Evolutionary conservation across 2,888 invertebrate species (phyloP), one percentile per base, ranked within the genome.

Genomic region (Agrilus mali): DNA sequence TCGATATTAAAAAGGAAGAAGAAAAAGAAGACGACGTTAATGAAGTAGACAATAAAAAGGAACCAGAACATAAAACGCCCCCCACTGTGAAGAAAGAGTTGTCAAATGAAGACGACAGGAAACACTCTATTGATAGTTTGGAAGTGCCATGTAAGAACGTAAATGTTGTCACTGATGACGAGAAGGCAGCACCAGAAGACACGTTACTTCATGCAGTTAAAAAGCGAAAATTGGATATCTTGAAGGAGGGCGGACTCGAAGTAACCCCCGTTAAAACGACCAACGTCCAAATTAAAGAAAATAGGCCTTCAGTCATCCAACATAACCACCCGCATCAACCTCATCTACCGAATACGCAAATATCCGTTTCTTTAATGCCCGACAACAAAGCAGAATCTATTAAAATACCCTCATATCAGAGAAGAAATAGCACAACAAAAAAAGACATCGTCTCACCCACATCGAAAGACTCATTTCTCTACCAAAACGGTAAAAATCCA

Each of bases 211-310:
- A 64, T 33, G 68, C 66, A 46, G 74, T 82, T 49, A 82, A 82
- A 63, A 75, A 74, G 53, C 75, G 79, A 49, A 84, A 83, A 56
- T 67, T 85, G 7, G 85, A 85, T 51, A 83, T 85, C 36, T 67
- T 86, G 33, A 79, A 82, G 45, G 81, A 84, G 55, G 75, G 83
- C 12, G 85, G 85, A 0, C 65, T 85, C 4, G 84, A 85, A 58
- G 84, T 85, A 2, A 85, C 84, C 1, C 77, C 84, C 0, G 73
- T 84, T 0, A 68, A 71, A 14, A 22, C 14, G 12, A 34, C 14
- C 12, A 45, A 48, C 17, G 31, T 41, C 35, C 41, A 47, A 36
- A 13, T 44, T 20, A 62, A 58, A 54, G 61, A 62, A 40, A 50
- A 50, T 36, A 48, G 63, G 40, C 60, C 64, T 6, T 57, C 63